A percentile compares a stretch with the other conserved stretches of the same genome.
Conservation (phyloP, 1,140 invertebrate genomes). For the Apis cerana region DNA sequence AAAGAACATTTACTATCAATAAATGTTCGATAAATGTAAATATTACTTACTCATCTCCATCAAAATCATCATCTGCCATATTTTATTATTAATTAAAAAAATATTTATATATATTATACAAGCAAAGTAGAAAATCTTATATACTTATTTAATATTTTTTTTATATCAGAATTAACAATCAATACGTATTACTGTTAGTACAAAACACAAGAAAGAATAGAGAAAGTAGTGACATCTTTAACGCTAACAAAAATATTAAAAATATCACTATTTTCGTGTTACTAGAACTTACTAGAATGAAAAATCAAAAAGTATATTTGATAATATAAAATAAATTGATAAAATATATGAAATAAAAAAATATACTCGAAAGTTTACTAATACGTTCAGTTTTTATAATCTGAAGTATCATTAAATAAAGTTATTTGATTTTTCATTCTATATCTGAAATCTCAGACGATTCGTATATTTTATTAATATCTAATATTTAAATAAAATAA, state of each 20-base stretch:
- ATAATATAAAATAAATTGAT: neutral
- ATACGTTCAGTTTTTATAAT: neutral
- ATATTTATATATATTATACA: too few relatives aligned
- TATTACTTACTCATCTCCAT: conserved; percentile 86
- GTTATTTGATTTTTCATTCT: too few relatives aligned
- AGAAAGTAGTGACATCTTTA: neutral
- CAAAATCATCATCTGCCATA: conserved; percentile 90
- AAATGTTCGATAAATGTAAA: neutral
- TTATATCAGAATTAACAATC: neutral
- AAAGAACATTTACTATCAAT: neutral
- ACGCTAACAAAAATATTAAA: neutral
- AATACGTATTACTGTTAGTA: neutral
- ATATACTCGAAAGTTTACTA: neutral
- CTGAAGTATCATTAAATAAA: too few relatives aligned
- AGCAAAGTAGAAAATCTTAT: neutral
- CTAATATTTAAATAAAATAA: too few relatives aligned
- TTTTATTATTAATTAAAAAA: neutral
- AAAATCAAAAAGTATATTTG: neutral
- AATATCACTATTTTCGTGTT: neutral
- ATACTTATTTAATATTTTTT: neutral
- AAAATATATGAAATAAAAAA: neutral
- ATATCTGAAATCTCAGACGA: too few relatives aligned
- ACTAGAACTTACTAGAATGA: neutral
- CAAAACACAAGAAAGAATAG: neutral
- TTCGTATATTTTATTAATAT: too few relatives aligned